Conservation (phyloP, 2,888 invertebrate species). For the Scaptomyza caliginosa region DNA sequence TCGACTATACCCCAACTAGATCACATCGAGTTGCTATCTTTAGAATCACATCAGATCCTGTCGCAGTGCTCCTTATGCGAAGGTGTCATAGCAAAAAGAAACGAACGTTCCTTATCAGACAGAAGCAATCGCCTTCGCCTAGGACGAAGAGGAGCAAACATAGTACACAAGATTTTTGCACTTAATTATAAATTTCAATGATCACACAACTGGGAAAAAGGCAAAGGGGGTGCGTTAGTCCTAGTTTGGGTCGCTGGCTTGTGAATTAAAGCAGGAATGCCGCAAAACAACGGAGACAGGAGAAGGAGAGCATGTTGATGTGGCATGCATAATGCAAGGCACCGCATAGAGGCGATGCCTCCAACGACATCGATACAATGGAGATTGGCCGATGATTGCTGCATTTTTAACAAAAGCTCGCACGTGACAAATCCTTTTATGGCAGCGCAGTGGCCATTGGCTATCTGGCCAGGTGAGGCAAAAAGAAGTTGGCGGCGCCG, state of each 20-base stretch:
- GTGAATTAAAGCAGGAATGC: slow-evolving; percentile 79
- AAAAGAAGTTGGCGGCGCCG: slow-evolving; percentile 25
- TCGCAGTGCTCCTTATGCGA: slow-evolving; percentile 3
- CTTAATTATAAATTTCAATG: slow-evolving; percentile 77
- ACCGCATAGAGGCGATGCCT: slow-evolving; percentile 42
- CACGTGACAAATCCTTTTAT: slow-evolving; percentile 84
- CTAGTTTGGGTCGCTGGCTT: slow-evolving; percentile 73
- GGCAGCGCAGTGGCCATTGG: slow-evolving; percentile 64
- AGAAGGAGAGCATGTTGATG: slow-evolving; percentile 29
- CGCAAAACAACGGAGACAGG: slow-evolving; percentile 47
- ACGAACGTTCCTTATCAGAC: slow-evolving; percentile 30
- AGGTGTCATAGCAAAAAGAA: slow-evolving; percentile 17
- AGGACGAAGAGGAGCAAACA: not conserved
- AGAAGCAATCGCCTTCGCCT: slow-evolving; percentile 21
- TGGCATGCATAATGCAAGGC: slow-evolving; percentile 71
- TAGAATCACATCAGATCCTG: slow-evolving; percentile 36
- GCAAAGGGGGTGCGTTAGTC: slow-evolving; percentile 37
- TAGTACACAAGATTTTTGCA: slow-evolving; percentile 66
- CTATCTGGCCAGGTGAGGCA: slow-evolving; percentile 2
- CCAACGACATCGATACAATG: slow-evolving; percentile 61
- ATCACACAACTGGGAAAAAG: slow-evolving; percentile 33
- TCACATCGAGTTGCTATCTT: slow-evolving; percentile 24
- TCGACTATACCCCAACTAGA: not conserved
- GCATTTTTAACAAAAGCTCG: slow-evolving; percentile 84
- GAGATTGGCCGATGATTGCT: slow-evolving; percentile 82